Percentiles rank a stretch among this genome's conserved stretches.
phyloP scores from a whole-genome alignment of 2,888 invertebrate species.

The Erynnis tages region DNA sequence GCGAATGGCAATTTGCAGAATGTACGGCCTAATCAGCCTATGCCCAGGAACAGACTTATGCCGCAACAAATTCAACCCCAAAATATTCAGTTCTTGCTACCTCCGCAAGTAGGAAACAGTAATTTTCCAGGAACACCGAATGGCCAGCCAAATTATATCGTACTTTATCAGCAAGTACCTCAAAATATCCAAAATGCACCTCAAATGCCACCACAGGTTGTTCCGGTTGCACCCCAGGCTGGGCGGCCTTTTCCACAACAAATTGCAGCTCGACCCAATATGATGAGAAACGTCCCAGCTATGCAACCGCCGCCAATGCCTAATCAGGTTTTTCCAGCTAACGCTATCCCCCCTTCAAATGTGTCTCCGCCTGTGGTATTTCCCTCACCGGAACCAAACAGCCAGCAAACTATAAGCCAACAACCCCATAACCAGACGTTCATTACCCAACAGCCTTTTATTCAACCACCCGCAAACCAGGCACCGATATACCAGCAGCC shows the following conservation, averaged over 20 bases:
- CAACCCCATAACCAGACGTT: not conserved
- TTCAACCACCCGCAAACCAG: not conserved
- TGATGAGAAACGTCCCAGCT: not conserved
- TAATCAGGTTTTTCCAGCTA: constrained; percentile 9
- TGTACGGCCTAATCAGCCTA: constrained; percentile 5
- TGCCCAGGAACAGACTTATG: not conserved
- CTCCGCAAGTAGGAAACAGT: constrained; percentile 15
- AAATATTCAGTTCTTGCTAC: constrained; percentile 7
- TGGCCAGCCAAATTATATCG: constrained; percentile 34
- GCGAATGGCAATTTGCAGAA: constrained; percentile 11
- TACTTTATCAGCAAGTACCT: constrained; percentile 31
- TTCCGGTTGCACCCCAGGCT: not conserved
- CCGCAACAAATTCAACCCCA: constrained; percentile 7
- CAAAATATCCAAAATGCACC: constrained; percentile 17
- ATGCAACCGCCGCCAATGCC: constrained; percentile 9
- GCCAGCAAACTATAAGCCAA: not conserved
- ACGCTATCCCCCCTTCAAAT: constrained; percentile 1
- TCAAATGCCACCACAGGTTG: not conserved
- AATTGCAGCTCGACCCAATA: constrained; percentile 1
- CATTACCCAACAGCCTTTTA: not conserved
- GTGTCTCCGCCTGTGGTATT: not conserved
- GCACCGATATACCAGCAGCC: not conserved
- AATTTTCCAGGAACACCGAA: constrained; percentile 26
- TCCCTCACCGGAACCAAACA: not conserved
- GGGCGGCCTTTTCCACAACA: not conserved